Percentiles rank a stretch among this genome's conserved stretches.
phyloP scores from a whole-genome alignment of 2,797 vertebrate genomes.

The Channa striata region DNA sequence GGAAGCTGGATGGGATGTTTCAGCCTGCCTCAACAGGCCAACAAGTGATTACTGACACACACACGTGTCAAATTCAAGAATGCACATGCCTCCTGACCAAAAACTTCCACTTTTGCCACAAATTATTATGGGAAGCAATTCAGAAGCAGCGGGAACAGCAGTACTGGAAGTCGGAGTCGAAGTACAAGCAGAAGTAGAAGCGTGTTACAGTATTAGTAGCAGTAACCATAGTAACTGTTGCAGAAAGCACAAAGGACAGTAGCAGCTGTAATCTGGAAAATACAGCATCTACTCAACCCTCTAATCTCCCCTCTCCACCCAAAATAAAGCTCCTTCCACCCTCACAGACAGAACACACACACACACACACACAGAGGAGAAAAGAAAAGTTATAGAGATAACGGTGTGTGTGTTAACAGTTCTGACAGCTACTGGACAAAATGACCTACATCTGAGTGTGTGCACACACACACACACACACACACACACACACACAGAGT shows the following conservation, averaged over 20 bases:
- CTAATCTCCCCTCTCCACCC: slow-evolving; percentile 14
- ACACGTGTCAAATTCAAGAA: slow-evolving; percentile 34
- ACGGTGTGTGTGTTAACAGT: slow-evolving; percentile 7
- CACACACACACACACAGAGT: not conserved
- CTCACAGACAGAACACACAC: not conserved
- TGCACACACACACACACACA: slow-evolving; percentile 21
- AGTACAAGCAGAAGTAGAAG: no score
- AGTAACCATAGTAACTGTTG: slow-evolving; percentile 52
- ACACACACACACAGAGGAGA: slow-evolving; percentile 16
- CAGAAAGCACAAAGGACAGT: slow-evolving; percentile 14
- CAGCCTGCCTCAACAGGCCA: slow-evolving; percentile 61
- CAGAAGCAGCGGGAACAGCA: not conserved
- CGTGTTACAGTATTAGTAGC: not conserved
- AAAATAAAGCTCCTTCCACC: slow-evolving; percentile 13
- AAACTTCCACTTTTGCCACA: slow-evolving; percentile 10
- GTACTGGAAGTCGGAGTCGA: not conserved
- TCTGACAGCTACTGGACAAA: slow-evolving; percentile 27
- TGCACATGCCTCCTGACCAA: slow-evolving; percentile 34
- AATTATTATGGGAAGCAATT: not conserved
- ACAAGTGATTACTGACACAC: slow-evolving; percentile 21
- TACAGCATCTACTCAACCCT: slow-evolving; percentile 9
- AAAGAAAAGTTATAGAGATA: slow-evolving; percentile 22
- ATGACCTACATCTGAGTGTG: slow-evolving; percentile 25
- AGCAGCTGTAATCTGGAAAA: slow-evolving; percentile 41
- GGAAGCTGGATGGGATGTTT: slow-evolving; percentile 55